phyloP scores from a whole-genome alignment of 2,797 vertebrate species.

The Tapera naevia region DNA sequence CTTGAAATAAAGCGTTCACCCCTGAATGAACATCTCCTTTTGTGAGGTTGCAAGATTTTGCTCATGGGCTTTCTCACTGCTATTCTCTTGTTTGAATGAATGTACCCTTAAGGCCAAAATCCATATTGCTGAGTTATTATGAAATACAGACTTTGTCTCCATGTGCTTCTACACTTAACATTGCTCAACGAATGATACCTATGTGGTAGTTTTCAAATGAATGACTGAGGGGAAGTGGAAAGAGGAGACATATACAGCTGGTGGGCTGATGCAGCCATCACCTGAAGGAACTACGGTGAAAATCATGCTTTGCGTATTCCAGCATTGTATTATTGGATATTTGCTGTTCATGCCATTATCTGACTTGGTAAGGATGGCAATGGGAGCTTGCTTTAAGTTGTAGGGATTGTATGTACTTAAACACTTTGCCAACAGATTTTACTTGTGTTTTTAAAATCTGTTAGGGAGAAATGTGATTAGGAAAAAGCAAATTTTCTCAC shows the following conservation, averaged over 20 bases:
- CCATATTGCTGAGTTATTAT: slow-evolving; percentile 37
- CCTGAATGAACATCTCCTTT: slow-evolving; percentile 34
- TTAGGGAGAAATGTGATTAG: slow-evolving; percentile 49
- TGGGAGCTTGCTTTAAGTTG: not conserved
- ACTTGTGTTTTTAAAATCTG: slow-evolving; percentile 49
- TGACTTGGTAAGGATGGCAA: not conserved
- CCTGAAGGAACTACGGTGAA: not conserved
- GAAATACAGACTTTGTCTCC: slow-evolving; percentile 53
- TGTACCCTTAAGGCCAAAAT: slow-evolving; percentile 56
- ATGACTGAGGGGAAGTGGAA: not conserved
- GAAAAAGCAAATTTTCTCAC: slow-evolving; percentile 60
- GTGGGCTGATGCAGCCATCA: not conserved
- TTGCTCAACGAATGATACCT: slow-evolving; percentile 40
- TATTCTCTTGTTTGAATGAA: slow-evolving; percentile 53
- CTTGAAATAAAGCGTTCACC: slow-evolving; percentile 26
- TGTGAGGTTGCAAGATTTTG: slow-evolving; percentile 52
- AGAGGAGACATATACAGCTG: not conserved
- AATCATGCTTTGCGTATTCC: not conserved
- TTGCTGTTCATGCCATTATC: not conserved
- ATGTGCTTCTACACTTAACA: slow-evolving; percentile 3
- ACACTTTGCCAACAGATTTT: slow-evolving; percentile 45
- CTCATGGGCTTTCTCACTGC: slow-evolving; percentile 55
- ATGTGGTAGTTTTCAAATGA: not conserved
- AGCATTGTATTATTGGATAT: rapidly evolving
- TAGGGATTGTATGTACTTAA: not conserved